Conservation (phyloP, 2,113 vertebrate genomes). For the Mormyrus lacerda region DNA sequence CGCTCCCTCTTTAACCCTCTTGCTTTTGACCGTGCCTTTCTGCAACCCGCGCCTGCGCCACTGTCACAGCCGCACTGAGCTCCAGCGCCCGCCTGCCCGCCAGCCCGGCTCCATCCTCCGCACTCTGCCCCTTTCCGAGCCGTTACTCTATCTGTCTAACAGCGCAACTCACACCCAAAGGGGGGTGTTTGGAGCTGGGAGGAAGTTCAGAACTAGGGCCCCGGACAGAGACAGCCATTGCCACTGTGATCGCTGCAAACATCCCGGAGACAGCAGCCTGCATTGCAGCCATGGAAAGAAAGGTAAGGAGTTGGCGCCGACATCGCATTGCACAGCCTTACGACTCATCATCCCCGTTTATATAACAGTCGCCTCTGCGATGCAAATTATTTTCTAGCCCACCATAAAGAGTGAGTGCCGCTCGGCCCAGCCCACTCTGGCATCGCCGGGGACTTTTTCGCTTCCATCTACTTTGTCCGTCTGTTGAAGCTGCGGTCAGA, state of each 20-base stretch:
- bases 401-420: constrained; percentile 46
- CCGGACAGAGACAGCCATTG: constrained; percentile 38
- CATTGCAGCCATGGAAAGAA: constrained; percentile 64
- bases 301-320: constrained; percentile 56
- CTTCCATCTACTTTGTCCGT: constrained; percentile 44
- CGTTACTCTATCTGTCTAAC: constrained; percentile 48
- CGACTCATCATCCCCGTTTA: constrained; percentile 19
- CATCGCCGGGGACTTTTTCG: constrained; percentile 45
- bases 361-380: constrained; percentile 24
- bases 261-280: constrained; percentile 21
- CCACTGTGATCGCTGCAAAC: constrained; percentile 34
- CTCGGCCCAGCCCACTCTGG: constrained; percentile 32
- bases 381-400: constrained; percentile 29
- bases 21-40: constrained; percentile 45
- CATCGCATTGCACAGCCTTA: constrained; percentile 40
- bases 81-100: constrained; percentile 2
- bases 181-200: constrained; percentile 45
- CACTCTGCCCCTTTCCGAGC: constrained; percentile 53
- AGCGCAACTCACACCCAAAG: constrained; percentile 28
- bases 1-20: constrained; percentile 55
- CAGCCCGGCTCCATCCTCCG: constrained; percentile 54
- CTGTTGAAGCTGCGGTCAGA: background rate
- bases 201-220: constrained; percentile 52
- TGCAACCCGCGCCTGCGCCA: constrained; percentile 61
- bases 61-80: constrained; percentile 33